Base-by-base conservation (phyloP, 2,797 vertebrate genomes). In the Macropodus opercularis region DNA sequence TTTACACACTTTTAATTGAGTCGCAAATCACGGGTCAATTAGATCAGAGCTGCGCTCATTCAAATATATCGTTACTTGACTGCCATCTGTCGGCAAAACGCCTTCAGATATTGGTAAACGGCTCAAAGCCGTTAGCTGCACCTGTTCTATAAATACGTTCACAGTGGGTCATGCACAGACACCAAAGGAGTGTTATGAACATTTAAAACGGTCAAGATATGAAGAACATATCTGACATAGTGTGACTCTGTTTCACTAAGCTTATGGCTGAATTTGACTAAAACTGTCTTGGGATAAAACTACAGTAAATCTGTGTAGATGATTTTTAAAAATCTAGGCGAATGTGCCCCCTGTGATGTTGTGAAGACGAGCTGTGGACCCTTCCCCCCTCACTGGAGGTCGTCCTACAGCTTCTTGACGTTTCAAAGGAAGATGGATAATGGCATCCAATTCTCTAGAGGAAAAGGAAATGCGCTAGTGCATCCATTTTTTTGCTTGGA, bases 391-490 rank as follows among this genome's bases (percentile, higher is more conserved):
- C 29, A 3, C 23, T 4, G 1, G 46, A n/a, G 31, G 29, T 47
- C 14, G 17, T 43, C 29, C 9, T 23, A 8, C 46, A 51, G 22
- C 43, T 40, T 13, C 23, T 50, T 34, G 35, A 42, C 8, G 9
- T 38, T 36, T 36, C 59, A 17, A 42, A 35, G 26, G 44, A 47
- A 55, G 38, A 47, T 59, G 35, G 58, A 63, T 55, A 50, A 63
- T 29, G 49, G 41, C 14, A 6, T 5, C 17, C 36, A 12, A 14
- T 51, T 38, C 41, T 51, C 38, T 4, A 1, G 36, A 18, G 59
- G 19, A 31, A 57, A 55, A 59, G 21, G 19, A 73, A 41, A 56
- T 12, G 27, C 54, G 23, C 18, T 17, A 48, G 48, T 7, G 6
- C 52, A 47, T 65, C 51, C 36, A 6, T 62, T 46, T 54, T 41